Conservation (phyloP, 2,113 vertebrate genomes). For the Acinonyx jubatus region DNA sequence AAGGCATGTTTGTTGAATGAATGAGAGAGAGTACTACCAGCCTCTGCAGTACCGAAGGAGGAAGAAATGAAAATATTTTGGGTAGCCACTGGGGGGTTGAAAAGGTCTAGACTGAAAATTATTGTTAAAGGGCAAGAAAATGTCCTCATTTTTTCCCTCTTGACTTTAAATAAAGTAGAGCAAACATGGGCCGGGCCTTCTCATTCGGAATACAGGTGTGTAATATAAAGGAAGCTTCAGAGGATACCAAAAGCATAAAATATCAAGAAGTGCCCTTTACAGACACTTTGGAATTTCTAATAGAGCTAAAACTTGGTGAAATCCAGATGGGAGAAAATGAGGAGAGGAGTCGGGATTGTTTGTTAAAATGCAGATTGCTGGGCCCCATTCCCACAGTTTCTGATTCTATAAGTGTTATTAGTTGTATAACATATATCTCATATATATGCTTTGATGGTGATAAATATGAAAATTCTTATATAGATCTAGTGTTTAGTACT, state of each 20-base stretch:
- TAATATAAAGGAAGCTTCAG: conserved; percentile 47
- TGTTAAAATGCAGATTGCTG: conserved; percentile 36
- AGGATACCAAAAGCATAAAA: conserved; percentile 50
- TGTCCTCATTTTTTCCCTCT: not conserved
- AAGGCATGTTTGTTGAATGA: conserved; percentile 40
- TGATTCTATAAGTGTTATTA: not conserved
- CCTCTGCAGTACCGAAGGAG: not conserved
- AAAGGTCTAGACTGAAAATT: conserved; percentile 60
- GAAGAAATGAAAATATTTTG: conserved; percentile 66
- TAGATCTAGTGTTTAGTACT: not conserved
- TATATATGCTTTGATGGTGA: not conserved
- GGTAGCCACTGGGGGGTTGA: not conserved
- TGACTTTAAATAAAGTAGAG: conserved; percentile 65
- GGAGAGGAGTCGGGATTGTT: not conserved
- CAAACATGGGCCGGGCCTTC: conserved; percentile 50
- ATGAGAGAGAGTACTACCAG: conserved; percentile 46
- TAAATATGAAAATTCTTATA: not conserved
- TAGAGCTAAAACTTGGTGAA: conserved; percentile 43
- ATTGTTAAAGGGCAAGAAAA: conserved; percentile 63
- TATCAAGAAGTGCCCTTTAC: conserved; percentile 50
- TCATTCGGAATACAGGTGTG: conserved; percentile 56
- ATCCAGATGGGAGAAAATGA: conserved; percentile 53
- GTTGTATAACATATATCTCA: not conserved
- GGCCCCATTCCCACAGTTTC: not conserved
- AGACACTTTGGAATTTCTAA: conserved; percentile 53